Evolutionary conservation across 2,888 invertebrate species (phyloP).

Genomic region (Dasysyrphus albostriatus): DNA sequence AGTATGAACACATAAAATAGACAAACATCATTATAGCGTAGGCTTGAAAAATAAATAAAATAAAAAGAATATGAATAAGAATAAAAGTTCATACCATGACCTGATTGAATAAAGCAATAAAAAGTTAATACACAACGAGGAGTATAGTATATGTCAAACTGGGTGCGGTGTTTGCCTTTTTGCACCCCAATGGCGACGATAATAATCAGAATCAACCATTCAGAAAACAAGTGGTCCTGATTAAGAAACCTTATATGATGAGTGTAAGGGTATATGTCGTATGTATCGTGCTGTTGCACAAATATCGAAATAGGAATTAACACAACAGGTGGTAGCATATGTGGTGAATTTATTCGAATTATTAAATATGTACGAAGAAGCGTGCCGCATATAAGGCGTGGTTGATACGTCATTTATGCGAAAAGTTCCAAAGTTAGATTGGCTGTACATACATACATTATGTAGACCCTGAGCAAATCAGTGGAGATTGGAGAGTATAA

Average conservation of each 20-base stretch:
- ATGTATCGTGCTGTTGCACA: constrained; percentile 46
- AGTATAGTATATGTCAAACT: neutral
- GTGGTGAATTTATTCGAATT: constrained; percentile 40
- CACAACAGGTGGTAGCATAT: constrained; percentile 66
- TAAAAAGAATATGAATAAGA: neutral
- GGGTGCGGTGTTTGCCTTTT: constrained; percentile 25
- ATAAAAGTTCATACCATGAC: constrained; percentile 53
- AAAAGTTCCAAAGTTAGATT: neutral
- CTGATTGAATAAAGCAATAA: constrained; percentile 51
- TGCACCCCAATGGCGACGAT: constrained; percentile 29
- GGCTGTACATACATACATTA: too few species aligned
- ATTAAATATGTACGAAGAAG: constrained; percentile 2
- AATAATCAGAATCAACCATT: constrained; percentile 48
- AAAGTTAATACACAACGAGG: constrained; percentile 25
- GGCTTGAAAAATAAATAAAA: neutral
- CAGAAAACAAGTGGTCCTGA: constrained; percentile 50
- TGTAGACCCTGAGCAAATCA: too few species aligned
- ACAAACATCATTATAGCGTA: neutral
- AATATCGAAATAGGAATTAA: constrained; percentile 56
- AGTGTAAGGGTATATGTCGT: neutral
- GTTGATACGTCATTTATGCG: neutral
- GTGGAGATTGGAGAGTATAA: too few species aligned
- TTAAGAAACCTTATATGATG: constrained; percentile 6
- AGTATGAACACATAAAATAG: neutral
- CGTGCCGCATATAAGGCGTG: neutral